These are phyloP conservation scores for Delichon dasypus DNA, from an alignment of 2,797 vertebrate species.

Conservation along the genomic window DNA sequence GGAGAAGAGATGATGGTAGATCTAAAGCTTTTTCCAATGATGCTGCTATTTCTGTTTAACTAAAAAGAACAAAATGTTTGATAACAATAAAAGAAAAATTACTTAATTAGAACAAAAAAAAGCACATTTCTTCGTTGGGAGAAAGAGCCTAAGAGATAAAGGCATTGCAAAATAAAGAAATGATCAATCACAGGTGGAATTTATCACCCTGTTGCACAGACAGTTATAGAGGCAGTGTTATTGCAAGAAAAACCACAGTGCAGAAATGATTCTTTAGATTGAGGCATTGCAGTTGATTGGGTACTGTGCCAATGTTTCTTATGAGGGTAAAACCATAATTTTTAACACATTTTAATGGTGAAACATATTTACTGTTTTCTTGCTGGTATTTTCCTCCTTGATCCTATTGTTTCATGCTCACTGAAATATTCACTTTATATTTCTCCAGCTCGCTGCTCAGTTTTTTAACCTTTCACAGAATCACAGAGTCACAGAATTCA, in stretches of 20 bases:
- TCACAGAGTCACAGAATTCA: no score
- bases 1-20: background rate
- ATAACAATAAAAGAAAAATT: background rate
- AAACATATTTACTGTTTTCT: background rate
- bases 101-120: background rate
- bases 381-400: background rate
- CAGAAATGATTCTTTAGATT: background rate
- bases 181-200: background rate
- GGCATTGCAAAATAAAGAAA: background rate
- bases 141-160: background rate
- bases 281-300: background rate
- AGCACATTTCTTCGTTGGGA: background rate
- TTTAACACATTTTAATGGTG: background rate
- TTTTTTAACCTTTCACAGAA: background rate
- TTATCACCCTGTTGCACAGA: background rate
- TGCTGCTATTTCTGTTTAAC: background rate
- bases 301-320: background rate
- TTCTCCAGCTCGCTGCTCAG: background rate
- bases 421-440: background rate
- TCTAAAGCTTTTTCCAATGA: background rate
- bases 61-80: background rate
- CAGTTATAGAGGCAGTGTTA: background rate
- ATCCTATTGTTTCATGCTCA: background rate
- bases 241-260: background rate
- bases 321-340: background rate